Evolutionary conservation across 2,888 invertebrate species (phyloP).

Genomic region (Thymelicus acteon): DNA sequence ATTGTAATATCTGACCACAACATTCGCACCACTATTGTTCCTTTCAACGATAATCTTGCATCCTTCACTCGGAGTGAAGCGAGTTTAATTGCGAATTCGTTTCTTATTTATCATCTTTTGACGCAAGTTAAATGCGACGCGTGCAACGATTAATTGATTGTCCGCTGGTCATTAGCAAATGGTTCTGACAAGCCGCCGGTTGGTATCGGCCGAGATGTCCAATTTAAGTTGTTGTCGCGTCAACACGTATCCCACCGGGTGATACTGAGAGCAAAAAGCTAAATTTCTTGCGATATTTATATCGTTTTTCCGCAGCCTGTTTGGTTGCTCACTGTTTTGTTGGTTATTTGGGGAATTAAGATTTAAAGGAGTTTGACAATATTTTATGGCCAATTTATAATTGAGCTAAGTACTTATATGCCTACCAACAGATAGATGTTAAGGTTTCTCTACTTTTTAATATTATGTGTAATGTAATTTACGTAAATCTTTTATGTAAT

Average conservation of each 20-base stretch:
- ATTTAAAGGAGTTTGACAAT: background rate
- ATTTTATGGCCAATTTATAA: constrained; percentile 48
- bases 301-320: constrained; percentile 52
- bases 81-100: constrained; percentile 41
- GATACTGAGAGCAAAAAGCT: constrained; percentile 58
- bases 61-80: constrained; percentile 29
- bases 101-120: constrained; percentile 13
- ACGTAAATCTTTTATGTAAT: too few relatives aligned
- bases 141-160: constrained; percentile 50
- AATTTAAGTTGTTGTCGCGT: constrained; percentile 63
- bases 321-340: constrained; percentile 50
- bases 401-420: constrained; percentile 17
- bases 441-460: constrained; percentile 38
- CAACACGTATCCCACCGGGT: constrained; percentile 58
- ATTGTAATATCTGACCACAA: constrained; percentile 81
- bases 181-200: constrained; percentile 54
- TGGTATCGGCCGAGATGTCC: constrained; percentile 51
- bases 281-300: constrained; percentile 52
- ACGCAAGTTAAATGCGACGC: constrained; percentile 27
- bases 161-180: constrained; percentile 55
- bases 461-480: too few relatives aligned
- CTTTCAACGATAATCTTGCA: constrained; percentile 51
- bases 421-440: too few relatives aligned
- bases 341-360: background rate
- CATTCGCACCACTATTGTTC: constrained; percentile 79